A percentile compares a stretch with the other conserved stretches of the same genome.
phyloP scores from a whole-genome alignment of 2,113 vertebrate genomes.

The Scortum barcoo region DNA sequence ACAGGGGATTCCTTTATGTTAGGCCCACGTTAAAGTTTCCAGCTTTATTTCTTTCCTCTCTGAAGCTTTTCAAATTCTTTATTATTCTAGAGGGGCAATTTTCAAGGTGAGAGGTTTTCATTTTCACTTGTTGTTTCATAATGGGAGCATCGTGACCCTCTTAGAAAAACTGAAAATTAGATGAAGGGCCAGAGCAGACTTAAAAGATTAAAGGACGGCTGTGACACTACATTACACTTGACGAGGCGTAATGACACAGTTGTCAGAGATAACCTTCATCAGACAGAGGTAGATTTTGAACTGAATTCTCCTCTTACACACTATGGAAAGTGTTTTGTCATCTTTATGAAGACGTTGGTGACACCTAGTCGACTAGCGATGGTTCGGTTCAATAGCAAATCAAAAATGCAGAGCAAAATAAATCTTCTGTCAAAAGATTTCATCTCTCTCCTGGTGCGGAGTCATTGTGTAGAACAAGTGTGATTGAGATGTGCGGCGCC shows the following conservation, averaged over 20 bases:
- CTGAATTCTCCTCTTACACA: not conserved
- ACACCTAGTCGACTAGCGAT: not conserved
- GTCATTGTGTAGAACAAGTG: slow-evolving; percentile 11
- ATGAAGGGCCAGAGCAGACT: not conserved
- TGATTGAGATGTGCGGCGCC: slow-evolving; percentile 21
- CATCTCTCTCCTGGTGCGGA: slow-evolving; percentile 1
- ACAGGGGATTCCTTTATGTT: not conserved
- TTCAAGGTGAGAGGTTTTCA: slow-evolving; percentile 21
- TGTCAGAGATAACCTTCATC: slow-evolving; percentile 16
- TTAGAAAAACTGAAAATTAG: not conserved
- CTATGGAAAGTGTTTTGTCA: not conserved
- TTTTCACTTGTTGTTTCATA: not conserved
- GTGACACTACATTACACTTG: not conserved
- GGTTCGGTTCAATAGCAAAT: not conserved
- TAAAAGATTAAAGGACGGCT: not conserved
- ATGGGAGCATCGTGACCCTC: slow-evolving; percentile 2
- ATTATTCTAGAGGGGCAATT: slow-evolving; percentile 2
- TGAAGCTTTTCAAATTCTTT: not conserved
- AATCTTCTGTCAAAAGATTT: not conserved
- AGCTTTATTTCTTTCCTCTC: not conserved
- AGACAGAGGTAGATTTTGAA: slow-evolving; percentile 7
- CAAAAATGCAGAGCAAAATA: slow-evolving; percentile 18
- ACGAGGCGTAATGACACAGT: not conserved
- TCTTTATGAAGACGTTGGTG: not conserved
- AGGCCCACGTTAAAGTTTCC: not conserved